Conservation (phyloP, 2,113 vertebrate species). For the Oostethus manadensis region DNA sequence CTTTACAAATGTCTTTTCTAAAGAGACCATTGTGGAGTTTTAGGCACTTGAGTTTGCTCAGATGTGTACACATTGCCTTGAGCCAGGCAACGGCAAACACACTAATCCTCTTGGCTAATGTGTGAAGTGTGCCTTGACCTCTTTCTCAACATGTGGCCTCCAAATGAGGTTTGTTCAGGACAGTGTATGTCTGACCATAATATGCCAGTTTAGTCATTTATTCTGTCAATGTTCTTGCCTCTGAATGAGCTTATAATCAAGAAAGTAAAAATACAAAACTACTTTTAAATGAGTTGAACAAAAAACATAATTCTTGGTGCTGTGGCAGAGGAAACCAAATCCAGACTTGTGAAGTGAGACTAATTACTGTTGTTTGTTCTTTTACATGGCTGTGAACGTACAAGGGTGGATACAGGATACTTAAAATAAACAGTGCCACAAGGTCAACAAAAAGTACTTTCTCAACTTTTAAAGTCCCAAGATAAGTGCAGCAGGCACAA, state of each 20-base stretch:
- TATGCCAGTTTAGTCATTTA: background rate
- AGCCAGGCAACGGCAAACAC: slow-evolving; percentile 38
- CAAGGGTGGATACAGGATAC: slow-evolving; percentile 18
- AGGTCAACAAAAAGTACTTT: slow-evolving; percentile 12
- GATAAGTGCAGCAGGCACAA: too few relatives aligned
- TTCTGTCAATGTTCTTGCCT: background rate
- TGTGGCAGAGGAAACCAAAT: slow-evolving; percentile 13
- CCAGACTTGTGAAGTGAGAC: slow-evolving; percentile 18
- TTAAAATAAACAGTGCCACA: slow-evolving; percentile 14
- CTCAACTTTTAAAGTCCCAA: background rate
- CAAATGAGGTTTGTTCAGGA: slow-evolving; percentile 32
- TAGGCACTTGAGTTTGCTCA: slow-evolving; percentile 22
- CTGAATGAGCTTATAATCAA: background rate
- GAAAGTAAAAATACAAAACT: background rate
- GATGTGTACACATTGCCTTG: slow-evolving; percentile 43
- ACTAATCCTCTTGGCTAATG: slow-evolving; percentile 22
- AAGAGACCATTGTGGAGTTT: background rate
- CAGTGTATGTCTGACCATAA: slow-evolving; percentile 21
- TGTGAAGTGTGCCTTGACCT: slow-evolving; percentile 53
- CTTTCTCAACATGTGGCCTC: slow-evolving; percentile 16
- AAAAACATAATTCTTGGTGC: background rate
- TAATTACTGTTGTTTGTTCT: slow-evolving; percentile 42
- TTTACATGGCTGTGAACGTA: slow-evolving; percentile 36
- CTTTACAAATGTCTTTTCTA: background rate
- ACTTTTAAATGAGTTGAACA: background rate